A percentile compares a stretch with the other conserved stretches of the same genome.
These are phyloP conservation scores for Tragelaphus buxtoni DNA, from an alignment of 2,113 vertebrate species.

Conservation along the genomic window DNA sequence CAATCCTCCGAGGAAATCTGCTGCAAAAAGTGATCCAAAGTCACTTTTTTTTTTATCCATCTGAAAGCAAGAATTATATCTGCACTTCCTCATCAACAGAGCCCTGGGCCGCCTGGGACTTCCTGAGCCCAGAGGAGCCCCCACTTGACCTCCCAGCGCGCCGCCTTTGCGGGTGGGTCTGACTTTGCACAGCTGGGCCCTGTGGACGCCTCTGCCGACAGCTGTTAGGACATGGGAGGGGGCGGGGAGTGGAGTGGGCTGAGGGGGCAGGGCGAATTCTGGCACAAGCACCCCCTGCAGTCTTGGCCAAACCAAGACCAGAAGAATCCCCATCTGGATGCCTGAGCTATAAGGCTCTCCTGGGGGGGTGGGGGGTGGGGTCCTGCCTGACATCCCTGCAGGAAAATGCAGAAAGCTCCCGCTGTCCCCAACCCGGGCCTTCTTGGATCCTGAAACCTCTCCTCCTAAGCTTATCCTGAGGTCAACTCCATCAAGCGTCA, in stretches of 20 bases:
- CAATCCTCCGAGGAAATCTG: background rate
- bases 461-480: background rate
- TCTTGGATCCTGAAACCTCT: background rate
- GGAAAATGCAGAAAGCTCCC: no score
- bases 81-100: background rate
- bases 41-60: background rate
- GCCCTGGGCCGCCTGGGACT: background rate
- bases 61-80: background rate
- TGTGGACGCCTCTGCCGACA: background rate
- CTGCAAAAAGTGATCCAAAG: background rate
- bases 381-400: background rate
- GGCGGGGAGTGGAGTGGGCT: background rate
- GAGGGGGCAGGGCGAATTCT: background rate
- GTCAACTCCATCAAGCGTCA: background rate
- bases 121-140: background rate
- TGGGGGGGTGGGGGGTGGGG: no score
- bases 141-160: accelerated
- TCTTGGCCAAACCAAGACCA: background rate
- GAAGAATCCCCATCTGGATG: accelerated
- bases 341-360: background rate
- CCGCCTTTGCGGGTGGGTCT: background rate
- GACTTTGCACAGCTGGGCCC: background rate
- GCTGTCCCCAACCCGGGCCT: accelerated
- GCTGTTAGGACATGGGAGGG: background rate
- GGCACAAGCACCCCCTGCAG: background rate